Conservation (phyloP, 2,113 vertebrate species). For the Pelecanoides urinatrix region DNA sequence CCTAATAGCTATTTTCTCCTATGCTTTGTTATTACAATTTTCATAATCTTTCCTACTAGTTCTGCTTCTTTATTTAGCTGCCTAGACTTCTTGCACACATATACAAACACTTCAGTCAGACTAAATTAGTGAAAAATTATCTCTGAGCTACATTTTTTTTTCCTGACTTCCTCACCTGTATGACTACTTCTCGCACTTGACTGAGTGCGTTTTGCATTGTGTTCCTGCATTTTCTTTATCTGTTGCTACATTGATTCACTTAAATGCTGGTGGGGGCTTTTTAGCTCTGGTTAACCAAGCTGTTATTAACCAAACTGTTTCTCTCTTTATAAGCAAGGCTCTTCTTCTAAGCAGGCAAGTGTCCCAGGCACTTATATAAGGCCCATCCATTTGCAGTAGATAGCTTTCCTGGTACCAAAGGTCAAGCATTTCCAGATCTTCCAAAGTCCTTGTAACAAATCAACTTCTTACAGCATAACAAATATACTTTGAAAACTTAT, state of each 20-base stretch:
- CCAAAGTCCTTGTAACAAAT: not conserved
- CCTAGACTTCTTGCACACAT: not conserved
- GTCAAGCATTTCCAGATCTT: not conserved
- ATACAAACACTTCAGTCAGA: not conserved
- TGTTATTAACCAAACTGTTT: not conserved
- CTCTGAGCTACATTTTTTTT: not conserved
- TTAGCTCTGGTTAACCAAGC: not conserved
- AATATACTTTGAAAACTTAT: not conserved
- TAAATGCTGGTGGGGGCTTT: not conserved
- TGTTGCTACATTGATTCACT: not conserved
- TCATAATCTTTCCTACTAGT: not conserved
- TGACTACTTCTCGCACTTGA: not conserved
- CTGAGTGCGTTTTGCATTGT: not conserved
- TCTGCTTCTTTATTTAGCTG: not conserved
- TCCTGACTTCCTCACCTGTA: not conserved
- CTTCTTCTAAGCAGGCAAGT: not conserved
- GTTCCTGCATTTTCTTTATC: not conserved
- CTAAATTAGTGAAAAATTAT: not conserved
- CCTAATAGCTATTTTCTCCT: not conserved
- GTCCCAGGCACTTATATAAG: not conserved
- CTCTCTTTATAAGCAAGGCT: not conserved
- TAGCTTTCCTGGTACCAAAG: not conserved
- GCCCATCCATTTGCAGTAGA: not conserved
- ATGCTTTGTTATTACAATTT: not conserved
- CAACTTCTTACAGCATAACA: not conserved